phyloP scores from a whole-genome alignment of 2,888 invertebrate species.

The Cordylochernes scorpioides region DNA sequence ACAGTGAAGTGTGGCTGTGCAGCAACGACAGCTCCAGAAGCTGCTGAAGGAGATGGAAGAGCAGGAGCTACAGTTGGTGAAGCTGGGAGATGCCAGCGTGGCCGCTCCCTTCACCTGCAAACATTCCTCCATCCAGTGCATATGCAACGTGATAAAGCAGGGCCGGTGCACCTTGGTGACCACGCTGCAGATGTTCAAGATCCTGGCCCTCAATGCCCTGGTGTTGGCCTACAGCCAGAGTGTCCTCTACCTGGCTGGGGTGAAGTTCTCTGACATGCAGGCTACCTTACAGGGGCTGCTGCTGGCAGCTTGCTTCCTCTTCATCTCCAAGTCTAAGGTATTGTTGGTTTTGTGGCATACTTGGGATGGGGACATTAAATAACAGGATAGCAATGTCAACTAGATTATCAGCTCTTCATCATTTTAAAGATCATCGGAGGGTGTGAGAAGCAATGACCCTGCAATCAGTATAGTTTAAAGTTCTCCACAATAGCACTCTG shows the following conservation, averaged over 20 bases:
- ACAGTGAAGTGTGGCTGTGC: no score
- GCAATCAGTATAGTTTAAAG: no score
- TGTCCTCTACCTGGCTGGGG: constrained; percentile 85
- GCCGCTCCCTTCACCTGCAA: constrained; percentile 97
- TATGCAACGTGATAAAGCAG: constrained; percentile 97
- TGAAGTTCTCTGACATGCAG: constrained; percentile 89
- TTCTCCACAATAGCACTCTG: no score
- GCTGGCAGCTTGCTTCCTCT: constrained; percentile 84
- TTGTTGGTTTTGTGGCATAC: no score
- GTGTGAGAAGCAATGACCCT: no score
- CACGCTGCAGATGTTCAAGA: constrained; percentile 99
- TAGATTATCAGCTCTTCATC: no score
- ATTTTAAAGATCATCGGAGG: no score
- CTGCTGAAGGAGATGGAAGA: constrained; percentile 59
- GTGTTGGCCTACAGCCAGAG: constrained; percentile 95
- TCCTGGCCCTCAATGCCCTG: constrained; percentile 83
- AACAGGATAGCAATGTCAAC: no score
- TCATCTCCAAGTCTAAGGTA: constrained; percentile 93
- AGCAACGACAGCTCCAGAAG: constrained; percentile 38
- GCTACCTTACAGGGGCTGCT: constrained; percentile 79
- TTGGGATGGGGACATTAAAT: no score
- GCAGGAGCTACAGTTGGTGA: constrained; percentile 61
- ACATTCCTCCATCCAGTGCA: constrained; percentile 75
- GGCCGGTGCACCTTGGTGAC: constrained; percentile 96
- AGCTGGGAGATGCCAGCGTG: constrained; percentile 91